Percentiles rank a stretch among this genome's conserved stretches.
Conservation (phyloP, 1,140 invertebrate genomes). For the Drosophila willistoni region DNA sequence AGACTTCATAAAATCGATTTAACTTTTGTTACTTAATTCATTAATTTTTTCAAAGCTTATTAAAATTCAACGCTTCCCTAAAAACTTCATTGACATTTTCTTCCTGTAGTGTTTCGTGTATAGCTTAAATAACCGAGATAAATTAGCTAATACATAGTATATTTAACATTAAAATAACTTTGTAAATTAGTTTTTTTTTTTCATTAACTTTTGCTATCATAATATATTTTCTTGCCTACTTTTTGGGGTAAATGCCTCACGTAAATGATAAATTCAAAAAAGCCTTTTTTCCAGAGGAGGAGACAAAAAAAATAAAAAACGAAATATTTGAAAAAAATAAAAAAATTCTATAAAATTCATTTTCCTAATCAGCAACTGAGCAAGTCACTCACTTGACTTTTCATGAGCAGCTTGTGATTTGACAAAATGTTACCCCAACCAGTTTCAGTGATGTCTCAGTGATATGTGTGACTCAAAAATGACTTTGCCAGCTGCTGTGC, state of each 20-base stretch:
- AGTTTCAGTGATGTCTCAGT: constrained; percentile 1
- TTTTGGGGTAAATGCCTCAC: not conserved
- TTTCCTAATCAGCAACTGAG: constrained; percentile 64
- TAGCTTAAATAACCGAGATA: too few species aligned
- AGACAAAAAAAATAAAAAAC: constrained; percentile 19
- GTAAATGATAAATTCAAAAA: constrained; percentile 5
- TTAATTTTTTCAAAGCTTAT: too few species aligned
- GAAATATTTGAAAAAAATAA: constrained; percentile 43
- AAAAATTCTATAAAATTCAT: constrained; percentile 76
- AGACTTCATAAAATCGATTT: too few species aligned
- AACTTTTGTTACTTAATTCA: too few species aligned
- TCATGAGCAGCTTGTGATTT: constrained; percentile 32
- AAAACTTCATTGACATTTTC: too few species aligned
- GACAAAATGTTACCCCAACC: not conserved
- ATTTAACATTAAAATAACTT: too few species aligned
- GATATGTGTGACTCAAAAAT: constrained; percentile 51
- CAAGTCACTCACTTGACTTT: constrained; percentile 68
- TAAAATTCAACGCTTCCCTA: too few species aligned
- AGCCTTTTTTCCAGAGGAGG: not conserved
- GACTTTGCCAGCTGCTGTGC: constrained; percentile 55
- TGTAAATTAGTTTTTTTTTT: too few species aligned
- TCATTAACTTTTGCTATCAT: too few species aligned
- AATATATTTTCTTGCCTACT: not conserved
- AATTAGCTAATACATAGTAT: too few species aligned
- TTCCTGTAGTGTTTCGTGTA: too few species aligned